These are phyloP conservation scores for Cavia porcellus DNA, from an alignment of 2,113 vertebrate genomes.

Conservation along the genomic window DNA sequence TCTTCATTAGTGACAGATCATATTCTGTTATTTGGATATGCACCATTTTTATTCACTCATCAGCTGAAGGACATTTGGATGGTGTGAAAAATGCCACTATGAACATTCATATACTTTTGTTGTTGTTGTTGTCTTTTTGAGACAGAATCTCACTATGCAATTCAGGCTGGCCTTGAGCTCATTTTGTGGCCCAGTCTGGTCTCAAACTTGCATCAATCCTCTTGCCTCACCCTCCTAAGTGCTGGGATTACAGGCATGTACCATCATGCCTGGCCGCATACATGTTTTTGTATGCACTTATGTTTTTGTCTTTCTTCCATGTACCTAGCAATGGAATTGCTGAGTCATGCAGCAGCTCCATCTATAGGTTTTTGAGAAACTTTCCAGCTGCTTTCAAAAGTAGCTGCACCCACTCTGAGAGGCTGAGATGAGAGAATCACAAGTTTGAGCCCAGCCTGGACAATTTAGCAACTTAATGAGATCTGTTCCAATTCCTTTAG, in stretches of 20 bases:
- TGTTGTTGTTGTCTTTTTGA: no score
- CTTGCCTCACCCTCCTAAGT: no score
- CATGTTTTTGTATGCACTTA: neutral
- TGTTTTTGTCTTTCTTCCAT: neutral
- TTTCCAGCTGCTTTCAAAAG: neutral
- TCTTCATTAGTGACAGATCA: neutral
- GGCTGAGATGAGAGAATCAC: neutral
- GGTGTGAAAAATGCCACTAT: neutral
- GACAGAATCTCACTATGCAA: no score
- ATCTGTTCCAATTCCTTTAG: neutral
- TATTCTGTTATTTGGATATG: neutral
- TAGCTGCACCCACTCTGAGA: neutral
- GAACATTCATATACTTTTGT: neutral
- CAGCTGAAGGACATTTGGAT: neutral
- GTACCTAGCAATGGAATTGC: neutral
- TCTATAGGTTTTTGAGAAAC: slow-evolving; percentile 5
- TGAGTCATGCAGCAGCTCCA: neutral
- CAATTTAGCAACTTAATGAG: neutral
- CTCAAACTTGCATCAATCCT: no score
- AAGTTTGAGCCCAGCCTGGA: neutral
- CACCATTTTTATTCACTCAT: neutral
- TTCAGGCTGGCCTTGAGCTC: no score
- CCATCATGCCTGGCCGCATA: no score
- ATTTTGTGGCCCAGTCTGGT: no score
- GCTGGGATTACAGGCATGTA: no score